Conservation (phyloP, 2,113 vertebrate genomes). For the Anhinga anhinga region DNA sequence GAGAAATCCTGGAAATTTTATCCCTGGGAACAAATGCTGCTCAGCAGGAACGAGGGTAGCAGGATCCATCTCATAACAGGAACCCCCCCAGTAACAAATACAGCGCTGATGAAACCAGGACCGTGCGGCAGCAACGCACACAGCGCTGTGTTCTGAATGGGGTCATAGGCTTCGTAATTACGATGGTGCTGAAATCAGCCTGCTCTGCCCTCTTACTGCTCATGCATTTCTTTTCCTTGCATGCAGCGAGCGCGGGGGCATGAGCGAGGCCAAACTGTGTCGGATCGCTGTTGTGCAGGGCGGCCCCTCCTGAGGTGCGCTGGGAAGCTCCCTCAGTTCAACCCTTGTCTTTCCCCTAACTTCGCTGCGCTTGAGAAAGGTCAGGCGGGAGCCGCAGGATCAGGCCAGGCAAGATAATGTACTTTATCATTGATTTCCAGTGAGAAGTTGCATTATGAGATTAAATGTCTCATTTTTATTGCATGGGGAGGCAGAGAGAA, state of each 20-base stretch:
- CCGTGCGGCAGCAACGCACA: accelerated
- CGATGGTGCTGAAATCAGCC: background rate
- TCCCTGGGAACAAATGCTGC: background rate
- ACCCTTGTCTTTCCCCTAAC: background rate
- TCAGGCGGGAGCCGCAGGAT: background rate
- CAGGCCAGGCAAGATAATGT: background rate
- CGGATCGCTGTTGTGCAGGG: background rate
- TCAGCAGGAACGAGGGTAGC: background rate
- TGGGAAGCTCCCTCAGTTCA: background rate
- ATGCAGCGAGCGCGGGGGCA: background rate
- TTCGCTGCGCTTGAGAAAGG: background rate
- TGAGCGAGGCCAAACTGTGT: background rate
- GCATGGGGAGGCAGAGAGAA: background rate
- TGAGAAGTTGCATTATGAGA: conserved; percentile 44
- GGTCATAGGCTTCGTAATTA: background rate
- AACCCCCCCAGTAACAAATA: background rate
- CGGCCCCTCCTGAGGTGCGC: background rate
- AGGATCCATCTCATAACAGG: background rate
- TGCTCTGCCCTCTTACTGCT: background rate
- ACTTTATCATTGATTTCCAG: conserved; percentile 44
- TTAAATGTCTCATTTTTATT: conserved; percentile 57
- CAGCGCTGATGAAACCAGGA: background rate
- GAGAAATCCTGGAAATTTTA: background rate
- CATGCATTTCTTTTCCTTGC: background rate
- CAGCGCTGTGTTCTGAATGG: background rate